Evolutionary conservation across 2,888 invertebrate species (phyloP), one percentile per base, ranked within the genome.

Genomic region (Polydrusus cervinus): DNA sequence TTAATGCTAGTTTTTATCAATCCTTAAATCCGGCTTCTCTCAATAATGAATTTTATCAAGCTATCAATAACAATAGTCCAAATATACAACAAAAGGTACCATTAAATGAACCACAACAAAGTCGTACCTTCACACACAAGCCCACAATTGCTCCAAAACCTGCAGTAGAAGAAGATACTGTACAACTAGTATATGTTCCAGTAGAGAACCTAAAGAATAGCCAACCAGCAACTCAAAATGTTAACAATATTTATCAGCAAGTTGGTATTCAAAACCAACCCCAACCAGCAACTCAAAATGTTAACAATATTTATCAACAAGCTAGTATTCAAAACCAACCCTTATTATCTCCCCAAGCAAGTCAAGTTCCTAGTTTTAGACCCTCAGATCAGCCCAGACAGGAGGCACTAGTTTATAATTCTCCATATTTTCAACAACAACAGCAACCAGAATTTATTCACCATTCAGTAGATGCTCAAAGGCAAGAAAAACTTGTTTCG

Each of bases 111-210:
- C 55, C 55, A 34, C 30, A 55, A 9, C 34, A n/a, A 9, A 34
- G 7, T 34, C 34, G 14, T 34, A n/a, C 30, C 8, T 45, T 30
- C 40, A 13, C 11, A 1, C 53, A 43, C 18, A 11, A 38, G 7
- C 67, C 34, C 10, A 67, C 51, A 53, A 38, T 25, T 40, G n/a
- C 25, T 1, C 14, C 47, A 34, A 18, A 45, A 60, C 62, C 53
- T 18, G 13, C 57, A 40, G 49, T 61, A n/a, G 70, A 73, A 38
- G 69, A 76, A 64, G 55, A 93, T 85, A 92, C 93, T 86, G 92
- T 95, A 0, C 95, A 95, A 83, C 86, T 95, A 45, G 88, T 96
- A 0, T 96, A 95, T 83, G 95, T 96, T 0, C 95, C 95, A 6
- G 89, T 95, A 25, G 95, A 96, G 82, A 84, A 81, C 69, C 69